These are phyloP conservation scores for Tenthredo notha DNA, from an alignment of 2,888 invertebrate species.

Conservation along the genomic window DNA sequence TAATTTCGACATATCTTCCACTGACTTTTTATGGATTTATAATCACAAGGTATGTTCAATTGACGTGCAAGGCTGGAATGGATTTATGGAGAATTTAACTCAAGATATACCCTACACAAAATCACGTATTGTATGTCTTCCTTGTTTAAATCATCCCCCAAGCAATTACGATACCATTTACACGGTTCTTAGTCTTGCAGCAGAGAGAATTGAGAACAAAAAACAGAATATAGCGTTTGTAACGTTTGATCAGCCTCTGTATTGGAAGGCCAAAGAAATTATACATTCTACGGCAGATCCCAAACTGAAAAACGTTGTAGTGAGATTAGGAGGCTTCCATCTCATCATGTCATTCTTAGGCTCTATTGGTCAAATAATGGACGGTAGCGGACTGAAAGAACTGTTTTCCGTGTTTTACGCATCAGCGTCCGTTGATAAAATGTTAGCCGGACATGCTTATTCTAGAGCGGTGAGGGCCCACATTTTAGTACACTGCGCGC, in stretches of 20 bases:
- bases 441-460: slow-evolving; percentile 68
- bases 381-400: slow-evolving; percentile 66
- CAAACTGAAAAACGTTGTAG: slow-evolving; percentile 44
- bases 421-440: slow-evolving; percentile 65
- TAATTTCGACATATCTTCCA: slow-evolving; percentile 41
- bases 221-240: slow-evolving; percentile 59
- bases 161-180: slow-evolving; percentile 57
- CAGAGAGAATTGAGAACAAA: slow-evolving; percentile 45
- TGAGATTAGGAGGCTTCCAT: slow-evolving; percentile 70
- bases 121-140: slow-evolving; percentile 42
- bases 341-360: slow-evolving; percentile 69
- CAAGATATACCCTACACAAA: background rate
- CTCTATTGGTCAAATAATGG: slow-evolving; percentile 70
- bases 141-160: slow-evolving; percentile 59
- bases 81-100: slow-evolving; percentile 40
- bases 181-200: slow-evolving; percentile 57
- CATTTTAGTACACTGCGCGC: slow-evolving; percentile 62
- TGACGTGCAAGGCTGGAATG: slow-evolving; percentile 28
- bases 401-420: slow-evolving; percentile 63
- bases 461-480: slow-evolving; percentile 64
- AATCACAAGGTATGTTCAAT: slow-evolving; percentile 51
- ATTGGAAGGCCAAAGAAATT: slow-evolving; percentile 59
- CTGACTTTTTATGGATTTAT: slow-evolving; percentile 26
- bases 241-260: slow-evolving; percentile 64
- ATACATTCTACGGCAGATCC: slow-evolving; percentile 41